Base-by-base conservation (phyloP, 2,797 vertebrate genomes). In the Anomalospiza imberbis region DNA sequence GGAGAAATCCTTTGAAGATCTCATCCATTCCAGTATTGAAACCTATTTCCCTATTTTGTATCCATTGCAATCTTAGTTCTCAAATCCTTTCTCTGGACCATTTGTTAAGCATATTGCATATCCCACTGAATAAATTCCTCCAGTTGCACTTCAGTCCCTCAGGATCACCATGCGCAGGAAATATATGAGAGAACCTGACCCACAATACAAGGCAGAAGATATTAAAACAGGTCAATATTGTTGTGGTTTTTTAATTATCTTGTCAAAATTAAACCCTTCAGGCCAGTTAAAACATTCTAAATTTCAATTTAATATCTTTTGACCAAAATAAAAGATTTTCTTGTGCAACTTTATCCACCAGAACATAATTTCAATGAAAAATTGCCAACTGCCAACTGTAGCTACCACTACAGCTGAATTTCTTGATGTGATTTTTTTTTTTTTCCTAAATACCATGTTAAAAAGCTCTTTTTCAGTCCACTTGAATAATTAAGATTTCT, bases 241-340 rank as follows among this genome's bases (percentile, higher is more conserved):
- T 13, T 26, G 3, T 4, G 0, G 0, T 16, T 66, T 83, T 50
- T 8, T 0, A 54, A 86, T 76, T 84, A 66, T 63, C 54, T 80
- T 83, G 62, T 78, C 60, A 85, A 88, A 94, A 94, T 75, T 25
- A 72, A 95, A 73, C 3, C 7, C 66, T 75, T 75, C 26, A 45
- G 58, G 34, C 1, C 24, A 80, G 50, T 75, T 61, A 29, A 75
- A 80, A 82, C 58, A 26, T 16, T 57, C 32, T 60, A 53, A 55
- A 88, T 84, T 84, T 84, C 28, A 40, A 31, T 68, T 44, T 44
- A 67, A 77, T 74, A 47, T 6, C 2, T 60, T 88, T 92, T 68
- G 44, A 65, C 42, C 22, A 63, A 67, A 87, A 86, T 10, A 66
- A 71, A 85, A 62, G 2, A 2, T 70, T 65, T 93, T 63, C 25